Percentiles rank a stretch among this genome's conserved stretches.
Conservation (phyloP, 2,888 invertebrate genomes). For the Microplitis deprimator region DNA sequence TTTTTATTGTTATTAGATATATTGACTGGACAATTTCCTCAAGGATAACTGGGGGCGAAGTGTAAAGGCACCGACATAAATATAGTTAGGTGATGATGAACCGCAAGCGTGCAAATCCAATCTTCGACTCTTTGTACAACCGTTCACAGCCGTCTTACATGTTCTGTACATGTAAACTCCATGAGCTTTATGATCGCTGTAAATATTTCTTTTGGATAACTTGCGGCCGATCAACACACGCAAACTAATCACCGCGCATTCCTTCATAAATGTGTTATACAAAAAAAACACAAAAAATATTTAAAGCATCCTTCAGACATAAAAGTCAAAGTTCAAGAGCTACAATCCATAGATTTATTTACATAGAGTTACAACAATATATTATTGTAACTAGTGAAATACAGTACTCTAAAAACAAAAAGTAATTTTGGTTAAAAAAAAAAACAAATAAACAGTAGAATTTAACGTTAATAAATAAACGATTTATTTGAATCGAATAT, state of each 20-base stretch:
- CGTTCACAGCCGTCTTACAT: background rate
- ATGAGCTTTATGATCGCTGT: constrained; percentile 39
- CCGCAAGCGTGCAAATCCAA: constrained; percentile 9
- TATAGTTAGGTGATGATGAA: background rate
- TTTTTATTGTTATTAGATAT: background rate
- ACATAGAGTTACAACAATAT: background rate
- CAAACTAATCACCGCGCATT: background rate
- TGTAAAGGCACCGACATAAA: constrained; percentile 16
- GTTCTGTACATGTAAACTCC: constrained; percentile 17
- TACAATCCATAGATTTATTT: background rate
- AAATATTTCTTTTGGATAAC: constrained; percentile 39
- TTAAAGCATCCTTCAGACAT: background rate
- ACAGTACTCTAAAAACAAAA: too few relatives aligned
- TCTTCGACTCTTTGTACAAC: background rate
- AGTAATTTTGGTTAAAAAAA: background rate
- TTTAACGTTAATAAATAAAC: background rate
- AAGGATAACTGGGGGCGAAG: constrained; percentile 5
- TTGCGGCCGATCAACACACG: constrained; percentile 38
- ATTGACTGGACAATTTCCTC: background rate
- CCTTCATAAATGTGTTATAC: background rate
- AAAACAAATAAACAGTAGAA: constrained; percentile 12
- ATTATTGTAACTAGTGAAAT: background rate
- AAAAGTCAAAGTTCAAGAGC: background rate
- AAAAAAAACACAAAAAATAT: background rate
- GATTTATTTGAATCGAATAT: background rate